These are phyloP conservation scores for Prenolepis imparis DNA, from an alignment of 2,888 invertebrate genomes.

Conservation along the genomic window DNA sequence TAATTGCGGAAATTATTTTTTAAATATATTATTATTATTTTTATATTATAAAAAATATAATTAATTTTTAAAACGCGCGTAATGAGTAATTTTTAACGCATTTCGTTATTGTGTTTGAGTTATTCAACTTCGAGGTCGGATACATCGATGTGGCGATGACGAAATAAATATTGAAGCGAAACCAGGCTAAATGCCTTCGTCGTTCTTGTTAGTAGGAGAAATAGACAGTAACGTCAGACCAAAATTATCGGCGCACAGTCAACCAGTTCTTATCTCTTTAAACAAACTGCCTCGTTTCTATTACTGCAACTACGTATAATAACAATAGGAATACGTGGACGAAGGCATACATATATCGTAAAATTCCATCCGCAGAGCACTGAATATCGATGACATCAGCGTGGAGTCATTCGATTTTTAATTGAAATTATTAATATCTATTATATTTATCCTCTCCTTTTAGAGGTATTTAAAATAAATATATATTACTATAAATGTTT, in stretches of 20 bases:
- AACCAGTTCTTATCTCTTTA: conserved; percentile 68
- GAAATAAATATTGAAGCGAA: conserved; percentile 35
- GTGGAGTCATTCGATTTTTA: background rate
- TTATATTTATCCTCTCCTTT: background rate
- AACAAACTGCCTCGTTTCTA: conserved; percentile 57
- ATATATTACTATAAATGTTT: background rate
- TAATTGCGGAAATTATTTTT: background rate
- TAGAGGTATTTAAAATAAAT: background rate
- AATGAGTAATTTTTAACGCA: background rate
- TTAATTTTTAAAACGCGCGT: background rate
- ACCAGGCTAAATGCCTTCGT: conserved; percentile 27
- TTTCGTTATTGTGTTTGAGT: background rate
- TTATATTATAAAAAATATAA: background rate
- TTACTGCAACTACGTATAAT: conserved; percentile 50
- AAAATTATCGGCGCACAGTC: conserved; percentile 66
- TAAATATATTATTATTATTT: background rate
- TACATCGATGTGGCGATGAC: conserved; percentile 36
- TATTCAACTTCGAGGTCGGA: background rate
- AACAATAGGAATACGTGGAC: conserved; percentile 37
- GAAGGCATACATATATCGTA: conserved; percentile 19
- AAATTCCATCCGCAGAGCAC: conserved; percentile 53
- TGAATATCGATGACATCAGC: conserved; percentile 61
- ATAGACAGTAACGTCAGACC: conserved; percentile 72
- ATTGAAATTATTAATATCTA: background rate
- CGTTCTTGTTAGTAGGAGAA: conserved; percentile 52